Percentiles rank a stretch among this genome's conserved stretches.
Evolutionary conservation across 2,888 invertebrate genomes (phyloP).

Genomic region (Andrena praecox): DNA sequence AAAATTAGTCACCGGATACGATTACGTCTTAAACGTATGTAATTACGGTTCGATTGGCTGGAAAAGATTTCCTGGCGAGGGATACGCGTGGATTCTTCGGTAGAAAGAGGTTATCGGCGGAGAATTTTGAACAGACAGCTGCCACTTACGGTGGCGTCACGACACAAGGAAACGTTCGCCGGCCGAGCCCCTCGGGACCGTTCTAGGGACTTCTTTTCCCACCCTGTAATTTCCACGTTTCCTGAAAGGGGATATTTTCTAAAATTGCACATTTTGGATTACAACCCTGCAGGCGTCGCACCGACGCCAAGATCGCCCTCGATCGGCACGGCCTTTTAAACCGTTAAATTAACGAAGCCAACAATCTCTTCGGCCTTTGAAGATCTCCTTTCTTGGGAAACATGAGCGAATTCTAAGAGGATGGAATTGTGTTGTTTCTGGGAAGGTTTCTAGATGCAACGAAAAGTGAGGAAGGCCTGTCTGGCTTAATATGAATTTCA

Average conservation of each 20-base stretch:
- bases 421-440: background rate
- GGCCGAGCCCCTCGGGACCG: constrained; percentile 56
- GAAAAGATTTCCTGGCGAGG: constrained; percentile 47
- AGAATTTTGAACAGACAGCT: constrained; percentile 71
- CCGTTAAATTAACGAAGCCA: constrained; percentile 70
- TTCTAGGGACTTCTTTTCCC: constrained; percentile 70
- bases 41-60: constrained; percentile 54
- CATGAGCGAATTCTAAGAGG: constrained; percentile 2
- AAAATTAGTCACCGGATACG: constrained; percentile 64
- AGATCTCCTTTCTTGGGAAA: constrained; percentile 44
- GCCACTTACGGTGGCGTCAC: constrained; percentile 75
- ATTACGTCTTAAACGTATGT: constrained; percentile 57
- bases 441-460: constrained; percentile 19
- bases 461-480: background rate
- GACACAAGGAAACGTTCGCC: constrained; percentile 66
- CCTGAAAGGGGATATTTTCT: constrained; percentile 79
- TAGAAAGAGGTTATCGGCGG: constrained; percentile 59
- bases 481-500: background rate
- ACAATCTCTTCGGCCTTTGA: constrained; percentile 33
- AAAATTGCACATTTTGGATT: constrained; percentile 79
- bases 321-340: constrained; percentile 62
- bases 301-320: constrained; percentile 51
- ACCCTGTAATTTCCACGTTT: constrained; percentile 81
- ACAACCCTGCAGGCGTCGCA: constrained; percentile 68
- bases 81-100: constrained; percentile 44